These are phyloP conservation scores for Amphipyra tragopoginis DNA, from an alignment of 2,888 invertebrate genomes.

Conservation along the genomic window DNA sequence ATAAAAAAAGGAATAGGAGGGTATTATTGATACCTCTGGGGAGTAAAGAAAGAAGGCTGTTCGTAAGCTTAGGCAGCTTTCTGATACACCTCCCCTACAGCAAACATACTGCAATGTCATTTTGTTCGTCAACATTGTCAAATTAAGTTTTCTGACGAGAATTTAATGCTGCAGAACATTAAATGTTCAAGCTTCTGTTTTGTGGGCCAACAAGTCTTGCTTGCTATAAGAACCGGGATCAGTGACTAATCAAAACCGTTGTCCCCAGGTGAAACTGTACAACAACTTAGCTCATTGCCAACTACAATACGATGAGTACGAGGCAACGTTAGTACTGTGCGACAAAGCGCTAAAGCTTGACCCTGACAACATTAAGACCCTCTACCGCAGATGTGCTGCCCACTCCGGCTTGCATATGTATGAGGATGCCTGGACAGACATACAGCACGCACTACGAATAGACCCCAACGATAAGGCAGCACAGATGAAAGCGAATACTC, in stretches of 20 bases:
- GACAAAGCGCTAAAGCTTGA: slow-evolving; percentile 94
- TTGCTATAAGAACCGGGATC: no score
- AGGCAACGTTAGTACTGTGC: slow-evolving; percentile 92
- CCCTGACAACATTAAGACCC: slow-evolving; percentile 94
- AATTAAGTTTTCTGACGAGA: no score
- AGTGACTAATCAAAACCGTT: not conserved
- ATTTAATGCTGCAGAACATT: no score
- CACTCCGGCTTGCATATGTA: slow-evolving; percentile 91
- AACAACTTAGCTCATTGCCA: slow-evolving; percentile 96
- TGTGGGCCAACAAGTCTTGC: no score
- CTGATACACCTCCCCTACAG: no score
- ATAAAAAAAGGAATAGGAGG: no score
- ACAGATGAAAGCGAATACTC: slow-evolving; percentile 88
- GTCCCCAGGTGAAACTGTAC: slow-evolving; percentile 91
- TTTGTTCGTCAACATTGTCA: no score
- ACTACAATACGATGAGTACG: slow-evolving; percentile 91
- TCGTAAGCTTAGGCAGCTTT: no score
- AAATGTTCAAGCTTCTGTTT: no score
- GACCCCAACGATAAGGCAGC: slow-evolving; percentile 92
- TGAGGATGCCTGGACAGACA: slow-evolving; percentile 91
- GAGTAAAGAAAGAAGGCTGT: no score
- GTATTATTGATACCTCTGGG: no score
- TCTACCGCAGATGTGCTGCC: slow-evolving; percentile 96
- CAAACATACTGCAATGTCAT: no score
- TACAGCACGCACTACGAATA: slow-evolving; percentile 87